These are phyloP conservation scores for Macrosteles quadrilineatus DNA, from an alignment of 1,140 invertebrate species.

Conservation along the genomic window DNA sequence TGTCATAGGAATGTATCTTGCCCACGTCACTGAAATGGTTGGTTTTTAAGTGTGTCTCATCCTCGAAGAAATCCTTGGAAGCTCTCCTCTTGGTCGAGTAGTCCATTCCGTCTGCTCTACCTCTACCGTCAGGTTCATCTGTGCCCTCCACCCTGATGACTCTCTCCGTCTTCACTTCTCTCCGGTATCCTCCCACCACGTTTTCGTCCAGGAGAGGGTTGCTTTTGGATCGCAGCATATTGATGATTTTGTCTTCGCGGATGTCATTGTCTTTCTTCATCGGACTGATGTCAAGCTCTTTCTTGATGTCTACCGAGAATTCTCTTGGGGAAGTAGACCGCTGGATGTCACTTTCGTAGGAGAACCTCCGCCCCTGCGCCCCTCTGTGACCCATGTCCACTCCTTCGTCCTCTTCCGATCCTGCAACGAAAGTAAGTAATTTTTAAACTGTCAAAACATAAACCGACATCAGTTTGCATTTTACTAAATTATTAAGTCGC, in stretches of 20 bases:
- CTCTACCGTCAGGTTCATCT: conserved; percentile 51
- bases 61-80: conserved; percentile 36
- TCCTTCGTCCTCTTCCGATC: conserved; percentile 45
- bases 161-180: conserved; percentile 12
- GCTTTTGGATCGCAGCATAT: conserved; percentile 22
- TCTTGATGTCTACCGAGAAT: conserved; percentile 11
- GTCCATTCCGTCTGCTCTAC: conserved; percentile 67
- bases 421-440: conserved; percentile 35
- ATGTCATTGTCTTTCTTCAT: conserved; percentile 24
- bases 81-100: conserved; percentile 55
- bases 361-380: not conserved
- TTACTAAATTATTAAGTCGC: too few species aligned
- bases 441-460: too few species aligned
- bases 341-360: conserved; percentile 9
- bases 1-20: conserved; percentile 49
- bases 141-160: conserved; percentile 1
- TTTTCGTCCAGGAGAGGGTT: conserved; percentile 23
- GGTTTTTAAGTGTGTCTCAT: not conserved
- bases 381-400: conserved; percentile 37
- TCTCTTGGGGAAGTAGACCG: conserved; percentile 24
- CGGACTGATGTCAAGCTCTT: not conserved
- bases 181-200: not conserved
- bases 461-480: too few species aligned
- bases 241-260: conserved; percentile 29
- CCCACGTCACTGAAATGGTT: conserved; percentile 41